Evolutionary conservation across 2,797 vertebrate genomes (phyloP), one percentile per base, ranked within the genome.

Genomic region (Okamejei kenojei): DNA sequence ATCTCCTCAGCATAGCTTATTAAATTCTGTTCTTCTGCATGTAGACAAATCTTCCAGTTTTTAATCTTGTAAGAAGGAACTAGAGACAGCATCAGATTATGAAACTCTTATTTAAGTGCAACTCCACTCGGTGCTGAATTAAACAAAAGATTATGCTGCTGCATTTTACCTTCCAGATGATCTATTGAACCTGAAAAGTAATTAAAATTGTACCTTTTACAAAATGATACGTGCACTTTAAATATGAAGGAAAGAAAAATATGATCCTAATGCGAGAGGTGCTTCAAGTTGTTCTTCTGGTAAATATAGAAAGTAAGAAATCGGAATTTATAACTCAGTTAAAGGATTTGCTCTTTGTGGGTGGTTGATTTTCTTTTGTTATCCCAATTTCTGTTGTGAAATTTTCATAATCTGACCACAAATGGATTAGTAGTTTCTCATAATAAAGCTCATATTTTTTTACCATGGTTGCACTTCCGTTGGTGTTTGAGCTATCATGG

Each of bases 181-280:
- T 76, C 23, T 76, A 74, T 92, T 45, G 23, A 35, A 29, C 68
- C 71, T 92, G 90, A 23, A 76, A 92, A 76, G 38, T 58, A 73
- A 92, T 92, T 92, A 92, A 92, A 74, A 92, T 54, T 17, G 10
- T 45, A 10, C 90, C 38, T 92, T 74, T 68, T n/a, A 54, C 26
- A 76, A 92, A 58, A 92, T 29, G 38, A 92, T 54, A 29, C n/a
- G 19, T 90, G 65, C 32, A 71, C 71, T 71, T 90, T 71, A 68
- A 88, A 21, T 88, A 35, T 21, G 17, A 32, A 35, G 29, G 8
- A 68, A 68, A 91, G 38, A 35, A 58, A 74, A 5, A 73, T 11
- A 45, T 90, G 58, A 63, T 61, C 9, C 32, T 38, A 45, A 90
- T 90, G 65, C 38, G 68, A 90, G 45, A 73, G 63, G 26, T 5